phyloP scores from a whole-genome alignment of 1,140 invertebrate genomes.

The Thaumetopoea pityocampa region DNA sequence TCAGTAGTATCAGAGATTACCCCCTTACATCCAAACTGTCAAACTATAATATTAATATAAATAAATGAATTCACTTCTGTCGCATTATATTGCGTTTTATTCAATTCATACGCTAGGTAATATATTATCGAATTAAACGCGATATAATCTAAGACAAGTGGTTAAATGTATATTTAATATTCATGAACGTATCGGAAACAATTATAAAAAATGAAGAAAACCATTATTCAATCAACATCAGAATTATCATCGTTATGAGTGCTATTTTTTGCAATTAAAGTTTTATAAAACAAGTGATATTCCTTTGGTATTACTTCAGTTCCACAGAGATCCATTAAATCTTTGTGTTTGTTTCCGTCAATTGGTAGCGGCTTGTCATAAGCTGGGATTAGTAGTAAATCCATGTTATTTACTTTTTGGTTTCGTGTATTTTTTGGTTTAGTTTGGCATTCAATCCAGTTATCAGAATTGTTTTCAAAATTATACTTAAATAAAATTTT shows the following conservation, averaged over 20 bases:
- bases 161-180: too few species aligned
- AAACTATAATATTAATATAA: too few species aligned
- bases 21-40: too few species aligned
- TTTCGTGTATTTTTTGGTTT: slow-evolving; percentile 9
- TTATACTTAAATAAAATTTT: background rate
- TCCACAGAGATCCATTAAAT: slow-evolving; percentile 12
- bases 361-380: slow-evolving; percentile 2
- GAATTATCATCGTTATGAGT: slow-evolving; percentile 2
- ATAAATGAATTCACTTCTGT: too few species aligned
- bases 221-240: slow-evolving; percentile 4
- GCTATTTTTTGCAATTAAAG: slow-evolving; percentile 4
- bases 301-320: slow-evolving; percentile 4
- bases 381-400: slow-evolving; percentile 1
- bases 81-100: too few species aligned
- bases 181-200: too few species aligned
- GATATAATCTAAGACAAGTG: too few species aligned
- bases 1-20: too few species aligned
- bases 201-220: slow-evolving; percentile 1
- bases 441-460: slow-evolving; percentile 7
- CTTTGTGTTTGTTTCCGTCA: slow-evolving; percentile 11
- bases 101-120: too few species aligned
- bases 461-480: slow-evolving; percentile 4
- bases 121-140: too few species aligned
- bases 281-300: slow-evolving; percentile 13
- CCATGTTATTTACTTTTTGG: background rate